phyloP scores from a whole-genome alignment of 2,888 invertebrate genomes.

The Harmothoe impar region DNA sequence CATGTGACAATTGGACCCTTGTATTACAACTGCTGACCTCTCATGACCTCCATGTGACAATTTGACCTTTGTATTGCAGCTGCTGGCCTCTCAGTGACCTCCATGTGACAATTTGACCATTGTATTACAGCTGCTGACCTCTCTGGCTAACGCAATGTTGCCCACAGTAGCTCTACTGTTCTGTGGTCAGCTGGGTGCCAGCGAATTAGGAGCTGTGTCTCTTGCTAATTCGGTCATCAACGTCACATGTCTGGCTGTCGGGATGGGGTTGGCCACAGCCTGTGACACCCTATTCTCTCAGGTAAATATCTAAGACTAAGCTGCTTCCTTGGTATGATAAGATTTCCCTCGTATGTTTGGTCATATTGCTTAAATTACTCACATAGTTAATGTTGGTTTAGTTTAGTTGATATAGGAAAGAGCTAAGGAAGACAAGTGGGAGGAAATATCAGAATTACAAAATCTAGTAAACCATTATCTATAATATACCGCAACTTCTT shows the following conservation, averaged over 20 bases:
- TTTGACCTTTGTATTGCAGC: not conserved
- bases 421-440: too few species aligned
- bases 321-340: not conserved
- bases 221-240: slow-evolving; percentile 69
- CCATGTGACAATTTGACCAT: not conserved
- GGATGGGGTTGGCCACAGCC: slow-evolving; percentile 70
- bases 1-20: not conserved
- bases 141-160: slow-evolving; percentile 18
- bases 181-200: slow-evolving; percentile 57
- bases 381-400: too few species aligned
- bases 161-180: slow-evolving; percentile 43
- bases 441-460: too few species aligned
- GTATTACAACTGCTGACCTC: not conserved
- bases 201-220: slow-evolving; percentile 22
- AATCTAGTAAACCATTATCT: too few species aligned
- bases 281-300: slow-evolving; percentile 73
- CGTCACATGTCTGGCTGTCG: slow-evolving; percentile 69
- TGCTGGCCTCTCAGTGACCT: not conserved
- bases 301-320: slow-evolving; percentile 68
- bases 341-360: not conserved
- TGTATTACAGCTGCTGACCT: slow-evolving; percentile 38
- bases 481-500: too few species aligned
- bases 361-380: too few species aligned
- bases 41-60: not conserved
- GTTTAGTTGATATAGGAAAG: too few species aligned